Evolutionary conservation across 1,140 invertebrate species (phyloP).

Genomic region (Popillia japonica): DNA sequence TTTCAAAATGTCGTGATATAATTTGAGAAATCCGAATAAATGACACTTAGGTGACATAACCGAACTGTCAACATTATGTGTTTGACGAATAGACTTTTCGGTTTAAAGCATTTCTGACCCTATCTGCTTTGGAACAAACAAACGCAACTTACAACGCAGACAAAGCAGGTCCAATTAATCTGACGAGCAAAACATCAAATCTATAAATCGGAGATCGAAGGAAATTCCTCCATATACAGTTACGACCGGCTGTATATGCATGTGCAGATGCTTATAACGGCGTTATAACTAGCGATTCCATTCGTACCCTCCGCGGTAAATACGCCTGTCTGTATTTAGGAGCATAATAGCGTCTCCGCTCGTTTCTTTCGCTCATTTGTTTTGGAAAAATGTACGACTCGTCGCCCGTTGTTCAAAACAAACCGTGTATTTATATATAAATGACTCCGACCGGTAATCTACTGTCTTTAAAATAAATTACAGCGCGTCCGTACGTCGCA

Average conservation of each 20-base stretch:
- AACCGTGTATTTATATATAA: slow-evolving; percentile 34
- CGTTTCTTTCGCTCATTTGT: slow-evolving; percentile 37
- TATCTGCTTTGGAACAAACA: no score
- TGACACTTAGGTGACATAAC: no score
- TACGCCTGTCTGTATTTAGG: slow-evolving; percentile 25
- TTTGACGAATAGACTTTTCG: no score
- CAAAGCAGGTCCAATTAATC: no score
- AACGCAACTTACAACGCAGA: no score
- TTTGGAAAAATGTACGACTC: slow-evolving; percentile 32
- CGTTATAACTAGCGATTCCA: background rate
- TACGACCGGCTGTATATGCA: background rate
- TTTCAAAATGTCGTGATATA: no score
- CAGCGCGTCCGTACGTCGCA: background rate
- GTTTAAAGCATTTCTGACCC: no score
- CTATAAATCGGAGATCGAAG: background rate
- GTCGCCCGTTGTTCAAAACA: slow-evolving; percentile 31
- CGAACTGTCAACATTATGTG: no score
- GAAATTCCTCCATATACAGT: background rate
- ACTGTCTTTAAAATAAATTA: slow-evolving; percentile 39
- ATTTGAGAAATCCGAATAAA: no score
- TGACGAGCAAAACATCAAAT: background rate
- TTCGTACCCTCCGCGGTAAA: background rate
- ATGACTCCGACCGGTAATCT: slow-evolving; percentile 34
- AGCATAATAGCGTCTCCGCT: slow-evolving; percentile 17
- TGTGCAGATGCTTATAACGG: no score